Conservation (phyloP, 2,888 invertebrate species). For the Syritta pipiens region DNA sequence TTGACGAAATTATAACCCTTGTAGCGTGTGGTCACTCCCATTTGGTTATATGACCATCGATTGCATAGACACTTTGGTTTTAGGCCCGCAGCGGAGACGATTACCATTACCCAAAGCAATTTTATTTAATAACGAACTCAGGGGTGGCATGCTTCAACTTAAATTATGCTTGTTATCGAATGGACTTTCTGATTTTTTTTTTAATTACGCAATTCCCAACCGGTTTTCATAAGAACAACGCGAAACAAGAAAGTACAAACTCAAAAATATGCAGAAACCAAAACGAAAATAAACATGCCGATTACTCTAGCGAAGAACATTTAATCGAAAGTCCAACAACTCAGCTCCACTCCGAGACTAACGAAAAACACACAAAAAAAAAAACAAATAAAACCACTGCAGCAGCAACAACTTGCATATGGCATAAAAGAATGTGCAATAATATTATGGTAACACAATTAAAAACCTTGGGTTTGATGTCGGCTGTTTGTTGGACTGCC, state of each 20-base stretch:
- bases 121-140: no score
- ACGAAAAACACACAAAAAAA: no score
- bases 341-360: no score
- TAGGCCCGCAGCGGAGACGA: no score
- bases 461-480: conserved; percentile 63
- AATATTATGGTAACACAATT: conserved; percentile 68
- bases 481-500: conserved; percentile 55
- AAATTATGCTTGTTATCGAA: neutral
- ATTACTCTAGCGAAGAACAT: conserved; percentile 41
- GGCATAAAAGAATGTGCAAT: conserved; percentile 54
- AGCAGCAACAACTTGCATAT: neutral
- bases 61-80: no score
- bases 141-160: no score
- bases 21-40: no score
- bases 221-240: conserved; percentile 19
- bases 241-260: conserved; percentile 11
- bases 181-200: neutral
- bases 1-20: no score
- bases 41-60: no score
- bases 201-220: conserved; percentile 54
- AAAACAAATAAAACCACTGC: conserved; percentile 8
- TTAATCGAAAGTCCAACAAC: conserved; percentile 57
- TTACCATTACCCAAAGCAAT: no score
- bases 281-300: conserved; percentile 4
- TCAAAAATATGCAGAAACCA: conserved; percentile 31